Base-by-base conservation (phyloP, 1,140 invertebrate genomes). In the Solen grandis region DNA sequence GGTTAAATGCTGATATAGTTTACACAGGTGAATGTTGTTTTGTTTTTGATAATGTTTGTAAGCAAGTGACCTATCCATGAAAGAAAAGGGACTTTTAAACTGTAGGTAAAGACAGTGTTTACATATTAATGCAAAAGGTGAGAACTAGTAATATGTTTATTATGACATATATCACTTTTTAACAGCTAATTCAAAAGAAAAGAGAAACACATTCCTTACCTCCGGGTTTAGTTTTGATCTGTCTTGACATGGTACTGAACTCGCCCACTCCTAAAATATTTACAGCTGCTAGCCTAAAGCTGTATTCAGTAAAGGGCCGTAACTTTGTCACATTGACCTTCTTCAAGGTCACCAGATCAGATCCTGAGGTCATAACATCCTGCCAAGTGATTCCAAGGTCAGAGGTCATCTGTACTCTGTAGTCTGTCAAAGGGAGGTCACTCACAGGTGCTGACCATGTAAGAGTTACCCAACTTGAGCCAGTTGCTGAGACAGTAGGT, bases 371-470 rank as follows among this genome's bases (percentile, higher is more conserved):
- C 19, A 10, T 46, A 19, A 19, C 41, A 46, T 46, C 19, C 57
- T 73, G 52, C 70, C 70, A 73, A n/a, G 55, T 13, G 3, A 29
- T 36, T 25, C 29, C 33, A 16, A 27, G 35, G 22, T 60, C 54
- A 33, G 65, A 68, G 5, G n/a, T 55, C 22, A 19, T n/a, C 35
- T 78, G 63, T 57, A 69, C 33, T 29, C 22, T 2, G 27, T 38
- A 68, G 14, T 55, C 31, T 35, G 38, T 68, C 22, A 78, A 78
- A 55, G 75, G 75, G 22, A 78, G 65, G 46, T 60, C 60, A 60
- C 65, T 55, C 8, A 4, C 25, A 29, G 63, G 63, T 2, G 16
- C 8, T 4, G 29, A 66, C 65, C 63, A 78, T 22, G 33, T 41
- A 3, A 78, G 63, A 59, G 63, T 68, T 55, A 60, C 65, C 22